These are phyloP conservation scores for Aricia agestis DNA, from an alignment of 1,140 invertebrate genomes.

Conservation along the genomic window DNA sequence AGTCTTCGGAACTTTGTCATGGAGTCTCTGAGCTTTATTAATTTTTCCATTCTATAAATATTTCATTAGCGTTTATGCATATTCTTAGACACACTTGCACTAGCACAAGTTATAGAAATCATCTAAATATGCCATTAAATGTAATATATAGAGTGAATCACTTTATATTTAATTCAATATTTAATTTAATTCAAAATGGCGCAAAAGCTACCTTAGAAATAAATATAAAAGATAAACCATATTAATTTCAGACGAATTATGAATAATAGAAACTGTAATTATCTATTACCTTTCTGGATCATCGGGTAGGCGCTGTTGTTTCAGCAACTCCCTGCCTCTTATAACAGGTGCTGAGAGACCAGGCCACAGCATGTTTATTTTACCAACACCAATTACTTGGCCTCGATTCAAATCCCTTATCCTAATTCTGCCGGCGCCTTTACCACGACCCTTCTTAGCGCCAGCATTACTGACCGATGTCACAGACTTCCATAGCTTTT, in stretches of 20 bases:
- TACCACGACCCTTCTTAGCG: constrained; percentile 94
- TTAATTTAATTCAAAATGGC: too few species aligned
- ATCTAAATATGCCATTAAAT: too few species aligned
- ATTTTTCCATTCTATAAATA: constrained; percentile 77
- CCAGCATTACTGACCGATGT: constrained; percentile 97
- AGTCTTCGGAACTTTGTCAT: constrained; percentile 79
- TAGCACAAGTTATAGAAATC: too few species aligned
- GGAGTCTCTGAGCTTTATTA: constrained; percentile 84
- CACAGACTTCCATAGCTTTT: constrained; percentile 95
- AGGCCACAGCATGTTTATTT: constrained; percentile 92
- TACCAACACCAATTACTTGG: constrained; percentile 92
- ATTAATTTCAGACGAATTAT: neutral
- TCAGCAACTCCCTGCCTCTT: constrained; percentile 84
- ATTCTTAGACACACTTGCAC: too few species aligned
- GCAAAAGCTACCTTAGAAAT: too few species aligned
- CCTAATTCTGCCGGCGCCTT: constrained; percentile 82
- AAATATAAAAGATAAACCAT: too few species aligned
- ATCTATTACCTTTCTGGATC: constrained; percentile 79
- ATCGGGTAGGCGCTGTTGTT: constrained; percentile 82
- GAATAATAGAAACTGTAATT: neutral
- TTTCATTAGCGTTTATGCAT: neutral
- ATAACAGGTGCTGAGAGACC: constrained; percentile 91
- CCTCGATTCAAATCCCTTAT: constrained; percentile 93
- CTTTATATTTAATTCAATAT: too few species aligned
- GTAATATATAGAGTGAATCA: too few species aligned